Evolutionary conservation across 2,888 invertebrate genomes (phyloP).

Genomic region (Spilosoma lubricipeda): DNA sequence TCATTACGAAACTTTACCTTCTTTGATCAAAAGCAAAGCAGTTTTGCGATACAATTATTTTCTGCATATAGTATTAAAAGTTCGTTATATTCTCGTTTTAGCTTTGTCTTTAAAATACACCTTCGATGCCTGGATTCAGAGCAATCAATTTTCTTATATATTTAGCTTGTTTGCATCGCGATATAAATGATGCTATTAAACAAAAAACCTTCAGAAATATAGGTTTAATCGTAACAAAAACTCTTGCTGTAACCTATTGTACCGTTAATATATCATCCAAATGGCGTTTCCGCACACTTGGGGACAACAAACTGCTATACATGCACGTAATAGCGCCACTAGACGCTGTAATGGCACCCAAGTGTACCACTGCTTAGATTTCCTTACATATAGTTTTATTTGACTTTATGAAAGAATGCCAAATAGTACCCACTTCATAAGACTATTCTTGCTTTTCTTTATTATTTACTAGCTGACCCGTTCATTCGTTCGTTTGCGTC

Average conservation of each 20-base stretch:
- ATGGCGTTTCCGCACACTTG: constrained; percentile 60
- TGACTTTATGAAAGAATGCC: constrained; percentile 36
- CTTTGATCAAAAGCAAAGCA: constrained; percentile 24
- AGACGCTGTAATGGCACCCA: constrained; percentile 61
- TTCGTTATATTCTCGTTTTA: neutral
- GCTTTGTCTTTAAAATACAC: too few species aligned
- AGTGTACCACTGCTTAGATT: constrained; percentile 53
- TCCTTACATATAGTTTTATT: constrained; percentile 47
- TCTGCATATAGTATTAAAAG: too few species aligned
- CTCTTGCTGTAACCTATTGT: constrained; percentile 16
- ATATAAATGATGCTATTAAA: constrained; percentile 18
- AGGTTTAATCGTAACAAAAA: constrained; percentile 18
- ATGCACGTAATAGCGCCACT: constrained; percentile 61
- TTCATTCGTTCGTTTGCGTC: too few species aligned
- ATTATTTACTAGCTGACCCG: too few species aligned
- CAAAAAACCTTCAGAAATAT: constrained; percentile 1
- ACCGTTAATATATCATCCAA: constrained; percentile 58
- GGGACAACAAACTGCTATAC: constrained; percentile 64
- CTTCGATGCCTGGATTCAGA: too few species aligned
- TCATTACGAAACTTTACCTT: constrained; percentile 6
- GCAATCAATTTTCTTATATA: too few species aligned
- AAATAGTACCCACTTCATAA: constrained; percentile 16
- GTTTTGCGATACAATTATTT: constrained; percentile 19
- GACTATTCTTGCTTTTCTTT: neutral
- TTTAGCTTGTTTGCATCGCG: neutral